Evolutionary conservation across 2,888 invertebrate species (phyloP).

Genomic region (Drosophila pseudotalamancana): DNA sequence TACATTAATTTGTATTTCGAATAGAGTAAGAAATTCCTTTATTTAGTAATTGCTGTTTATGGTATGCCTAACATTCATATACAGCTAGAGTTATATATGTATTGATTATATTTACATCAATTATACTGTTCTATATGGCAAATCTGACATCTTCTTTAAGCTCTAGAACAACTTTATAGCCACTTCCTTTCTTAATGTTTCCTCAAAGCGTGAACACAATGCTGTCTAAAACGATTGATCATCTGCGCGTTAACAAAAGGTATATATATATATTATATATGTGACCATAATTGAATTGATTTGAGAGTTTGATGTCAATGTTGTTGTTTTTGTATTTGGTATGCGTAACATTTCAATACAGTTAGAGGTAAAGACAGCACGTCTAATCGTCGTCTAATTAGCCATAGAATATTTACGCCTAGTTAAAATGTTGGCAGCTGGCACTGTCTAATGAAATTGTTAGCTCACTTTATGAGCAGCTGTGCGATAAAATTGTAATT

Average conservation of each 20-base stretch:
- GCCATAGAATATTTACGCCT: constrained; percentile 43
- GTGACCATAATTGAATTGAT: background rate
- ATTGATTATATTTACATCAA: too few species aligned
- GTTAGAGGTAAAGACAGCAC: constrained; percentile 9
- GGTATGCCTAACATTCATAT: too few species aligned
- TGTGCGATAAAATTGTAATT: constrained; percentile 71
- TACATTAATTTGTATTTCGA: too few species aligned
- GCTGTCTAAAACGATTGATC: background rate
- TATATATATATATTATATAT: background rate
- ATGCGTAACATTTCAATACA: constrained; percentile 24
- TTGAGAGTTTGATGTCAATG: constrained; percentile 3
- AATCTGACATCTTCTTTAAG: too few species aligned
- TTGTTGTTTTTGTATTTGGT: constrained; percentile 4
- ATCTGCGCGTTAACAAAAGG: background rate
- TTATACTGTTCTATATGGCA: too few species aligned
- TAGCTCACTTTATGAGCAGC: constrained; percentile 68
- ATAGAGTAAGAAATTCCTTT: too few species aligned
- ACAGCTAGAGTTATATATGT: too few species aligned
- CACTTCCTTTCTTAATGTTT: background rate
- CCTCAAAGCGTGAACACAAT: background rate
- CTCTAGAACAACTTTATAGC: background rate
- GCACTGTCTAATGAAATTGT: constrained; percentile 67
- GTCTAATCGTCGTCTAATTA: constrained; percentile 28
- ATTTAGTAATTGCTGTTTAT: too few species aligned
- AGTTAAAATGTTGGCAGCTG: constrained; percentile 37